A percentile compares a stretch with the other conserved stretches of the same genome.
Evolutionary conservation across 2,797 vertebrate genomes (phyloP).

Genomic region (Anas bahamensis): DNA sequence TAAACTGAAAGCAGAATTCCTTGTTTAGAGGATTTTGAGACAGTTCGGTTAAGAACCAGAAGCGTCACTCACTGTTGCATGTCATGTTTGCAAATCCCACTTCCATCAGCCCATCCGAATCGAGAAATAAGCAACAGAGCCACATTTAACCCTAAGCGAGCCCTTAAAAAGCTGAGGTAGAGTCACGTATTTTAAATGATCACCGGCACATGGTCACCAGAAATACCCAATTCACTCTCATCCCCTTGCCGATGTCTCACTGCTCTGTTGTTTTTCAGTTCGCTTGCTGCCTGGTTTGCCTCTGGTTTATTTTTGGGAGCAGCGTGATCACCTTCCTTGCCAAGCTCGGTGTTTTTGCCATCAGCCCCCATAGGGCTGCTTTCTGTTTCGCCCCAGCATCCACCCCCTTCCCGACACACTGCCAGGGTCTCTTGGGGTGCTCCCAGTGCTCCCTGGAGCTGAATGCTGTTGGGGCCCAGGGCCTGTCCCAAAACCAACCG

Average conservation of each 20-base stretch:
- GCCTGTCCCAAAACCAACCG: no score
- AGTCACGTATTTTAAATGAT: background rate
- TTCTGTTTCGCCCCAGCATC: background rate
- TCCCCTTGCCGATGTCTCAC: background rate
- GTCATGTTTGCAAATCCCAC: background rate
- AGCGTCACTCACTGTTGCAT: background rate
- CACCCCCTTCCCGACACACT: background rate
- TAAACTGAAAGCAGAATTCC: background rate
- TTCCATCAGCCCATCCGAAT: background rate
- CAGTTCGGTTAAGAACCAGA: background rate
- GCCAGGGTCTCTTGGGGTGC: background rate
- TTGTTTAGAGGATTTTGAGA: background rate
- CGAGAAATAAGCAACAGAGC: background rate
- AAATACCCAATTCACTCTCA: background rate
- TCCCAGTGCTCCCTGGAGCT: background rate
- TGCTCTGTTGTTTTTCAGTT: background rate
- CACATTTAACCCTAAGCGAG: background rate
- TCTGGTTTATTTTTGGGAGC: background rate
- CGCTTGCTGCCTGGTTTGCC: background rate
- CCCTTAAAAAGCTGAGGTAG: background rate
- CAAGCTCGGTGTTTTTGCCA: background rate
- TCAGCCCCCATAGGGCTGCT: background rate
- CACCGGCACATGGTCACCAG: background rate
- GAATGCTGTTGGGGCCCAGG: no score
- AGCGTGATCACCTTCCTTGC: background rate